Conservation (phyloP, 1,140 invertebrate genomes). For the Aporrectodea caliginosa region DNA sequence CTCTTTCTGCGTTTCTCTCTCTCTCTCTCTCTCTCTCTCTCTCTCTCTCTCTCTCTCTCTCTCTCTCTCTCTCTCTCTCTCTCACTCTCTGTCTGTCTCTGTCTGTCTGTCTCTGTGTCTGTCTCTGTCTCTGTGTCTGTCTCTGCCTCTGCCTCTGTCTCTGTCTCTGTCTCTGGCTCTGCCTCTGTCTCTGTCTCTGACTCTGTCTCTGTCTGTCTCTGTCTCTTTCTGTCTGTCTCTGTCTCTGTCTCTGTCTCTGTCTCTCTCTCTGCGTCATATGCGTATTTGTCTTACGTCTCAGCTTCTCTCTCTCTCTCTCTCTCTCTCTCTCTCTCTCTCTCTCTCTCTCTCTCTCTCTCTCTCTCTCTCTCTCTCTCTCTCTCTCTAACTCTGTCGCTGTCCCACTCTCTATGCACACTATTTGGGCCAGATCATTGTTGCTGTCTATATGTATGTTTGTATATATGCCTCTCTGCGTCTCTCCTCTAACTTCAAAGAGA, state of each 20-base stretch:
- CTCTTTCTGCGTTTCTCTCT: not conserved
- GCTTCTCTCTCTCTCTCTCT: not conserved
- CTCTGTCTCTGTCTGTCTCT: not conserved
- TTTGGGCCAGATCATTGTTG: conserved; percentile 7
- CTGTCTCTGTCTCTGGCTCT: not conserved
- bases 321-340: not conserved
- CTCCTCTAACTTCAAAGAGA: not conserved
- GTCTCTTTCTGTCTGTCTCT: not conserved
- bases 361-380: not conserved
- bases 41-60: conserved; percentile 1
- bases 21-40: conserved; percentile 4
- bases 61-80: not conserved
- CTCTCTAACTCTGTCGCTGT: not conserved
- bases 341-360: not conserved
- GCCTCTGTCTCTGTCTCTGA: conserved; percentile 12
- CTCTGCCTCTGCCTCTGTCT: not conserved
- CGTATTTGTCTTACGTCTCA: not conserved
- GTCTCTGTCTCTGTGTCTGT: not conserved
- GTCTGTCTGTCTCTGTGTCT: not conserved
- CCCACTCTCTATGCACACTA: conserved; percentile 2
- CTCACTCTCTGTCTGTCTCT: not conserved
- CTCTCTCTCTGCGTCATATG: conserved; percentile 7
- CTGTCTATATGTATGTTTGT: not conserved
- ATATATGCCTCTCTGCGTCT: not conserved
- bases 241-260: not conserved